Evolutionary conservation across 2,888 invertebrate genomes (phyloP), one percentile per base, ranked within the genome.

Genomic region (Drosophila birchii): DNA sequence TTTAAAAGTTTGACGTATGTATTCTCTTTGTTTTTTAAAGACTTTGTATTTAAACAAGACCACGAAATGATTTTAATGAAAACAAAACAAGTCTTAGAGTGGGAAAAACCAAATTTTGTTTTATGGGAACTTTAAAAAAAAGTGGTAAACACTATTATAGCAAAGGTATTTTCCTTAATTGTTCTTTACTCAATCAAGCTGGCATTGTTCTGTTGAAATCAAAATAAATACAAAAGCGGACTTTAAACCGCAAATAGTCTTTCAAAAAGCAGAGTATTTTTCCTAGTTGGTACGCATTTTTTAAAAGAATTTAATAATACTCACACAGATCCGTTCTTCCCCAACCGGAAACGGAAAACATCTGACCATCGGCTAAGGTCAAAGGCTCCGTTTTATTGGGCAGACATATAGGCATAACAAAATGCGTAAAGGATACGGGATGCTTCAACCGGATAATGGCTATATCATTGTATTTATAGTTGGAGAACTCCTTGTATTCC

Each of bases 301-400:
- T 29, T 12, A 11, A 29, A n/a, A 9, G 2, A 8, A 9, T 39
- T 29, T 5, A n/a, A 34, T 39, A n/a, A 53, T 47, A 80, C 91
- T 90, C 75, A 92, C 92, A 92, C 29, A 92, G 90, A 81, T 94
- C 93, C 75, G 95, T 95, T 92, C 94, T 93, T 49, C 95, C 95
- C 95, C 95, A 95, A 20, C 95, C 95, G 12, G 94, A 94, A 7
- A 94, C 94, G 53, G 91, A 94, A 39, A 94, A 94, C 81, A 94
- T 93, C 84, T 92, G 91, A 8, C 94, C 94, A 5, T 90, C 84
- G 8, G 89, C 79, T 32, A 94, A 74, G 0, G 93, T 92, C 26
- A 90, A 85, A 18, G 78, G 76, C 1, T 85, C 87, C 1, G 75
- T 79, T 57, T 79, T 80, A 54, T 78, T 84, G 16, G 94, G 93